phyloP scores from a whole-genome alignment of 1,140 invertebrate species.

The Campoletis sonorensis region DNA sequence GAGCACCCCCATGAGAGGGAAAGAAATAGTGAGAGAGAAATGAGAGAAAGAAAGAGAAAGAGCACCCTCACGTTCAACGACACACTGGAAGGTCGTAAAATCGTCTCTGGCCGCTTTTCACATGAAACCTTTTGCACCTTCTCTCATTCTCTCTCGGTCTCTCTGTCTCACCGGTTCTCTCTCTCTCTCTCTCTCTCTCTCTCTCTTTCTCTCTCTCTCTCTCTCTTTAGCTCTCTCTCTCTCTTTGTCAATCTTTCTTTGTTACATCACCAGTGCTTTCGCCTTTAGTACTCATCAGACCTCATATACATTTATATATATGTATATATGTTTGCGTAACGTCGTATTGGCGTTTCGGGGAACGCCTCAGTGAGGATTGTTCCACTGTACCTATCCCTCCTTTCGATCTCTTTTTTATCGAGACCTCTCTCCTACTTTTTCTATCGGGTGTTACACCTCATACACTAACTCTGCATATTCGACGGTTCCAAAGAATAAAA shows the following conservation, averaged over 20 bases:
- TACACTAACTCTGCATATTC: constrained; percentile 46
- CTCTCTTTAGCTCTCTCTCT: too few relatives aligned
- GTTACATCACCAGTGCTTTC: not conserved
- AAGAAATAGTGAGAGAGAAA: not conserved
- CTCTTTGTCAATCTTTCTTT: constrained; percentile 29
- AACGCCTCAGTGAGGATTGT: constrained; percentile 11
- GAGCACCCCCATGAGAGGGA: not conserved
- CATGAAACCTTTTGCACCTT: constrained; percentile 1
- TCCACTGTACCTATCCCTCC: constrained; percentile 15
- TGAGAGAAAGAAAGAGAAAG: too few relatives aligned
- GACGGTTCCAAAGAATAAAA: not conserved
- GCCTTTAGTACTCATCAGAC: not conserved
- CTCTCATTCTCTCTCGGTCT: not conserved
- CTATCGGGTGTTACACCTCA: constrained; percentile 40
- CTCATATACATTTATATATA: too few relatives aligned
- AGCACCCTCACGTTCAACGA: not conserved
- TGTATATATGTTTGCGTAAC: too few relatives aligned
- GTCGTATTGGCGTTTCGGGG: constrained; percentile 6
- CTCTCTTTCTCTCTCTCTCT: constrained; percentile 24
- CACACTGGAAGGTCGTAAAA: constrained; percentile 29
- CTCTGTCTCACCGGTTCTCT: constrained; percentile 6
- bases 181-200: not conserved
- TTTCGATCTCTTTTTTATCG: constrained; percentile 12
- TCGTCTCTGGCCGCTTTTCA: constrained; percentile 18
- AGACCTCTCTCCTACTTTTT: constrained; percentile 19